phyloP scores from a whole-genome alignment of 2,113 vertebrate genomes.

The Boleophthalmus pectinirostris region DNA sequence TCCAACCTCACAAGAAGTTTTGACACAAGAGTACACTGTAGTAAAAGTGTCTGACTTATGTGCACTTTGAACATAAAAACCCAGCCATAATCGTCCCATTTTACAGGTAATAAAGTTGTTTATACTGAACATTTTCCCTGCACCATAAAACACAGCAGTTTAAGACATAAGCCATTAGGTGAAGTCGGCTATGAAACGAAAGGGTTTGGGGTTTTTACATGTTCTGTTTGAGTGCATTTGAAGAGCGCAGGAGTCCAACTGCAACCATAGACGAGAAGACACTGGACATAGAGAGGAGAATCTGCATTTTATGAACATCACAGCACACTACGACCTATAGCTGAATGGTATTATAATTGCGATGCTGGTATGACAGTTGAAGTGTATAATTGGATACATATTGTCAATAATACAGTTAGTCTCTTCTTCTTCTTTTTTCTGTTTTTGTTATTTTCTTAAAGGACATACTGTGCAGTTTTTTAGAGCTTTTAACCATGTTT shows the following conservation, averaged over 20 bases:
- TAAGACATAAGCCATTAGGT: conserved; percentile 28
- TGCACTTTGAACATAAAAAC: background rate
- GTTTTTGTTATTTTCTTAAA: too few relatives aligned
- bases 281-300: conserved; percentile 4
- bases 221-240: conserved; percentile 11
- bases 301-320: background rate
- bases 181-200: conserved; percentile 38
- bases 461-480: too few relatives aligned
- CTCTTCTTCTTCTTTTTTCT: too few relatives aligned
- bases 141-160: conserved; percentile 41
- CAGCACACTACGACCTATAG: too few relatives aligned
- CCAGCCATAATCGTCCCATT: background rate
- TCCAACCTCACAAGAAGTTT: background rate
- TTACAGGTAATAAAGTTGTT: background rate
- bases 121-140: conserved; percentile 17
- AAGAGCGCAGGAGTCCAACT: conserved; percentile 12
- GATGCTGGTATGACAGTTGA: too few relatives aligned
- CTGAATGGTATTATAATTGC: too few relatives aligned
- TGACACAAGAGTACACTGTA: background rate
- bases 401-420: too few relatives aligned
- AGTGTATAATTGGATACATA: too few relatives aligned
- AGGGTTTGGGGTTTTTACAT: conserved; percentile 33
- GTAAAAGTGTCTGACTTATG: background rate
- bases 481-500: too few relatives aligned
- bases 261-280: background rate